Evolutionary conservation across 1,140 invertebrate species (phyloP).

Genomic region (Aphidius ervi): DNA sequence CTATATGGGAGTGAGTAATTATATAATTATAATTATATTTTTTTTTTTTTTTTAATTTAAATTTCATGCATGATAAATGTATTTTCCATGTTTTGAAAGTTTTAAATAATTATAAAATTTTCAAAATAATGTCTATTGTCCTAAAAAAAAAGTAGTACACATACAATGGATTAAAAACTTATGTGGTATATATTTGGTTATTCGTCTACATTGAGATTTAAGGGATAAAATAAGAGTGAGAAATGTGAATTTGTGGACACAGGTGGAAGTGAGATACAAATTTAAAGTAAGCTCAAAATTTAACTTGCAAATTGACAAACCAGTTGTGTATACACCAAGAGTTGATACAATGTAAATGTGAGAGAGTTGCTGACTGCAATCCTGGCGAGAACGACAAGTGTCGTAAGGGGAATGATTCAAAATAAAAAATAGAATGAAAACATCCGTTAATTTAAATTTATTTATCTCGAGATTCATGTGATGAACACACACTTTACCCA

Average conservation of each 20-base stretch:
- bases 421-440: too few species aligned
- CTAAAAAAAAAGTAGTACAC: background rate
- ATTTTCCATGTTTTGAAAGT: too few species aligned
- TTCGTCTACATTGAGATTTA: too few species aligned
- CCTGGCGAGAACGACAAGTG: background rate
- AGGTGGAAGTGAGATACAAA: background rate
- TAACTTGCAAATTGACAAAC: conserved; percentile 11
- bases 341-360: background rate
- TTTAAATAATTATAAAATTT: background rate
- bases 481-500: too few species aligned
- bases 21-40: background rate
- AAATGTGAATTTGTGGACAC: background rate
- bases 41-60: background rate
- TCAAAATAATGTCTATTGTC: background rate
- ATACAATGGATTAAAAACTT: background rate
- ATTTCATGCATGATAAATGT: background rate
- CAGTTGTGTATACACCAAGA: background rate
- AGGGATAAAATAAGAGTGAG: too few species aligned
- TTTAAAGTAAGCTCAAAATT: background rate
- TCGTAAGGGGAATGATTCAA: too few species aligned
- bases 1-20: conserved; percentile 80
- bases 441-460: conserved; percentile 11
- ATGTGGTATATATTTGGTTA: too few species aligned
- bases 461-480: background rate
- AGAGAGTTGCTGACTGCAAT: conserved; percentile 4